Evolutionary conservation across 64 coral and sea anemone genomes (phyloP), one percentile per base, ranked within the genome.

Genomic region (Montipora capricornis): DNA sequence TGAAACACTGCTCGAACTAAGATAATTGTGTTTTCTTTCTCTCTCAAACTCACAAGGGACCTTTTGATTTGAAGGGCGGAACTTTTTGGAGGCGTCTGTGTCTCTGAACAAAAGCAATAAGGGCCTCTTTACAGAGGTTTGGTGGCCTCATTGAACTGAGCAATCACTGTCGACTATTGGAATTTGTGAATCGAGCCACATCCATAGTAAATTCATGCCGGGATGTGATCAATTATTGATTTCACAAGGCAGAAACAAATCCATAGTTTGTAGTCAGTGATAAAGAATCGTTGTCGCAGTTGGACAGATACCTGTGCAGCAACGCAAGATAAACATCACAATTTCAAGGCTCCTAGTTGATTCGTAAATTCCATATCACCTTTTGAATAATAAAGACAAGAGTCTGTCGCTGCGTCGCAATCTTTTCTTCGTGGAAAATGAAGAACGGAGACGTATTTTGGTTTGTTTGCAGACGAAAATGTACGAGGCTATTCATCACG

Each of bases 401-500:
- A 5, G 11, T 71, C 5, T 20, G 46, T 10, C 47, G 45, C 19
- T 44, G 37, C 5, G 10, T 64, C 7, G 55, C 55, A 5, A 62
- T 4, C 20, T 20, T 29, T 82, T 57, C 26, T 45, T 44, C 24
- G 15, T 62, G 37, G 19, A 66, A 16, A 5, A 20, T 49, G 44
- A 20, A 46, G 14, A 68, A 68, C 5, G 11, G 13, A 66, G 81
- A 29, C 17, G 16, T 84, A 1, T 7, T 52, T 50, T 5, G 66
- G 12, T 0, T 86, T 45, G 15, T 86, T 68, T 86, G 66, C 17
- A 70, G 82, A 49, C 82, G 44, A 19, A 86, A 86, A 44, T 86
- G 47, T 73, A n/a, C 8, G 7, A 70, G 82, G 82, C n/a, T 71
- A 17, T 4, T 70, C 0, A 22, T 69, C 44, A 4, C 20, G 82